Conservation (phyloP, 2,797 vertebrate species). For the Xenopus petersii region DNA sequence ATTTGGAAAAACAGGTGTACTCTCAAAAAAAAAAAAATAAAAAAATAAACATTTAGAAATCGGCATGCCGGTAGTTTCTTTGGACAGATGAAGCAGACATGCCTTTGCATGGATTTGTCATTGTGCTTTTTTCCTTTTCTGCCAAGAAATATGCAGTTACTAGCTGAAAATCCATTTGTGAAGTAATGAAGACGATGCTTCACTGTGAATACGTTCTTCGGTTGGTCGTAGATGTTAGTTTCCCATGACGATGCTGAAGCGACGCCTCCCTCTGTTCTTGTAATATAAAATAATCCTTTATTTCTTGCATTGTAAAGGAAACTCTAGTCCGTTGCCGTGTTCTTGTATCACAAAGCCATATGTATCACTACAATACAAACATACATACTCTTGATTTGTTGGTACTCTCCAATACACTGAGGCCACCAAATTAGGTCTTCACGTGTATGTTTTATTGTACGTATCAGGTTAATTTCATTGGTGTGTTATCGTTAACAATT, state of each 20-base stretch:
- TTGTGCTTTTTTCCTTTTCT: constrained; percentile 59
- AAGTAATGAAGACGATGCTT: constrained; percentile 47
- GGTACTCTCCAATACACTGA: constrained; percentile 61
- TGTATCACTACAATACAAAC: constrained; percentile 64
- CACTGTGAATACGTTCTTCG: constrained; percentile 53
- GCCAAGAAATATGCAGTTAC: constrained; percentile 57
- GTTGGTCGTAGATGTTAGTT: constrained; percentile 52
- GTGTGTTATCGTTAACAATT: constrained; percentile 51
- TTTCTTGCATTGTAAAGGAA: constrained; percentile 55
- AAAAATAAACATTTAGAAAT: constrained; percentile 49
- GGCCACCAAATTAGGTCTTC: constrained; percentile 53
- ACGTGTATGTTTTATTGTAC: constrained; percentile 55
- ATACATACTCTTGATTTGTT: constrained; percentile 59
- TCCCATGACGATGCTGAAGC: constrained; percentile 53
- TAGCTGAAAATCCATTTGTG: constrained; percentile 58
- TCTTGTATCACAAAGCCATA: constrained; percentile 57
- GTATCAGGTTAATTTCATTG: constrained; percentile 61
- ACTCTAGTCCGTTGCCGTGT: constrained; percentile 55
- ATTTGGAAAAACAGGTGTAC: constrained; percentile 61
- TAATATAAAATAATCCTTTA: constrained; percentile 52
- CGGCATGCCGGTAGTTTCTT: constrained; percentile 67
- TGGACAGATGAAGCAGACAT: constrained; percentile 59
- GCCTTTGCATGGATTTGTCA: constrained; percentile 67
- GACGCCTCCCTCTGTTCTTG: constrained; percentile 56
- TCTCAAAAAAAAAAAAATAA: constrained; percentile 58